These are phyloP conservation scores for Echinarachnius parma DNA, from an alignment of 53 echinoderm and acorn worm species.

Conservation along the genomic window DNA sequence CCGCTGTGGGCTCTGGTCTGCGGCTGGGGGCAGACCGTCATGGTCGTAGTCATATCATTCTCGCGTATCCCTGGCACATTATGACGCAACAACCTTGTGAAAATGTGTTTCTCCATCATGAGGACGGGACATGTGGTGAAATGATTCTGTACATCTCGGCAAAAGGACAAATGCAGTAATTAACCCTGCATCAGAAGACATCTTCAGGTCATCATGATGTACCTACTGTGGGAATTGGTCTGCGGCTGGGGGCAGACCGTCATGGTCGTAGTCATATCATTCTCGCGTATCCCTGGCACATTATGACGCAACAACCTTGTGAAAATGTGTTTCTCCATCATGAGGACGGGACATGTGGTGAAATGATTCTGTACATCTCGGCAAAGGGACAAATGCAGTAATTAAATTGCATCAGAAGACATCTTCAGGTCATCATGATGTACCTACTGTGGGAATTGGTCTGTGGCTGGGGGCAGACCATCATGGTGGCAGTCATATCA, in stretches of 20 bases:
- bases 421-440: too few species aligned
- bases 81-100: slow-evolving; percentile 54
- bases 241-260: slow-evolving; percentile 88
- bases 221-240: slow-evolving; percentile 84
- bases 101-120: too few species aligned
- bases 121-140: too few species aligned
- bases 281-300: slow-evolving; percentile 88
- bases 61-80: slow-evolving; percentile 88
- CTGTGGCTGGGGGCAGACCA: slow-evolving; percentile 86
- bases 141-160: too few species aligned
- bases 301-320: slow-evolving; percentile 61
- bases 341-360: too few species aligned
- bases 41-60: slow-evolving; percentile 83
- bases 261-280: slow-evolving; percentile 78
- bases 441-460: slow-evolving; percentile 86
- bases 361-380: too few species aligned
- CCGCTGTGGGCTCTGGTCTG: slow-evolving; percentile 91
- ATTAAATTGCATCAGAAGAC: too few species aligned
- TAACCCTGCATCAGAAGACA: too few species aligned
- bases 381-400: too few species aligned
- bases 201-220: slow-evolving; percentile 62
- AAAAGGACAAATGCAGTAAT: too few species aligned
- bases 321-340: too few species aligned
- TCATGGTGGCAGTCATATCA: slow-evolving; percentile 75
- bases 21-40: slow-evolving; percentile 82